Conservation (phyloP, 2,797 vertebrate genomes). For the Gallinago nigripennis region DNA sequence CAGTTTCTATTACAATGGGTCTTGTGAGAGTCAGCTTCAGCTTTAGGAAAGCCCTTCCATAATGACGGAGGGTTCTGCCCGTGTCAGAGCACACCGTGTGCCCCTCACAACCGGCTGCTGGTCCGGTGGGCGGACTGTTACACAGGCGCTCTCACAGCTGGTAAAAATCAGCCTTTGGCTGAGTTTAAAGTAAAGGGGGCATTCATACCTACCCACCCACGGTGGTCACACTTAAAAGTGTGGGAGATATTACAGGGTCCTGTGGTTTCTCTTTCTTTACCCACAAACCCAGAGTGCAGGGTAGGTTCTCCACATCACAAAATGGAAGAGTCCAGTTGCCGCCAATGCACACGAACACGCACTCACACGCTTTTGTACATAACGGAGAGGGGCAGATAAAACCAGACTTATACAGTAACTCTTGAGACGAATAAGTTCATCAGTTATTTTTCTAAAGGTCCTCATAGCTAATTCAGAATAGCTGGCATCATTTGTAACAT, state of each 20-base stretch:
- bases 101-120: rapidly evolving
- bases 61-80: neutral
- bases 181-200: neutral
- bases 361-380: neutral
- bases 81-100: rapidly evolving
- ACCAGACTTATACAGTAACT: neutral
- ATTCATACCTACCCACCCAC: neutral
- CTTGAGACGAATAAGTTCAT: neutral
- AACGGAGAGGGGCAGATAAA: neutral
- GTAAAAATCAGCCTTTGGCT: neutral
- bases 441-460: neutral
- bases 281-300: neutral
- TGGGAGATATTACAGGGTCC: neutral
- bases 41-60: neutral
- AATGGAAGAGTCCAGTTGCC: neutral
- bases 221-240: neutral
- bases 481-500: neutral
- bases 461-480: neutral
- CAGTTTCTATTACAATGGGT: neutral
- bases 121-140: neutral
- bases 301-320: neutral
- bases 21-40: neutral
- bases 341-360: neutral
- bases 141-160: neutral
- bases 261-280: neutral